Base-by-base conservation (phyloP, 2,888 invertebrate genomes). In the Megastigmus dorsalis region DNA sequence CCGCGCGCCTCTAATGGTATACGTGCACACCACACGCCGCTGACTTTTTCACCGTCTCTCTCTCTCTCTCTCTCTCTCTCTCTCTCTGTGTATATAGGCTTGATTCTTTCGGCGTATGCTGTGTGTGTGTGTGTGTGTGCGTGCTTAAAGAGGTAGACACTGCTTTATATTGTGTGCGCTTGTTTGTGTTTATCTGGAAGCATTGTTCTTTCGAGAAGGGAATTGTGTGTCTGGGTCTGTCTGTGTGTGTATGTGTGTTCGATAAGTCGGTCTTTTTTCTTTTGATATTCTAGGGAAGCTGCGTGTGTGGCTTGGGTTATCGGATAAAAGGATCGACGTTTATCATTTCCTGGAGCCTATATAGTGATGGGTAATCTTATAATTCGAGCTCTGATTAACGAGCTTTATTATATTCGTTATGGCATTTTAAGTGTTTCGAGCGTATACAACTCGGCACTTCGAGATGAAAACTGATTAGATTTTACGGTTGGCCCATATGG, bases 301-400 rank as follows among this genome's bases (percentile, higher is more conserved):
- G n/a, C 57, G 67, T 50, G 57, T 68, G 68, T 59, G 68, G 59
- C 36, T 13, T 4, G 57, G n/a, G n/a, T 38, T 20, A 5, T 9
- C 10, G 18, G 38, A 43, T 38, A 15, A n/a, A n/a, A 50, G 10
- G 45, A 62, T 62, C 23, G 30, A 26, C 28, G 23, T 38, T 52
- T 62, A 45, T 60, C 43, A 6, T 43, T 20, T 45, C 7, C 13
- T 2, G 41, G n/a, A 26, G 50, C n/a, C n/a, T n/a, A n/a, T n/a
- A n/a, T n/a, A n/a, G n/a, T n/a, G n/a, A n/a, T n/a, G n/a, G 38
- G 15, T 50, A 66, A 54, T 30, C 28, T 66, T 66, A 43, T 41
- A 43, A 54, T 54, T 55, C 65, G 26, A n/a, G 15, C 20, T 13
- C 43, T 67, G 45, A 36, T 28, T 57, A 67, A 23, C 45, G 55